A percentile compares a stretch with the other conserved stretches of the same genome.
Conservation (phyloP, 2,113 vertebrate genomes). For the Callocephalon fimbriatum region DNA sequence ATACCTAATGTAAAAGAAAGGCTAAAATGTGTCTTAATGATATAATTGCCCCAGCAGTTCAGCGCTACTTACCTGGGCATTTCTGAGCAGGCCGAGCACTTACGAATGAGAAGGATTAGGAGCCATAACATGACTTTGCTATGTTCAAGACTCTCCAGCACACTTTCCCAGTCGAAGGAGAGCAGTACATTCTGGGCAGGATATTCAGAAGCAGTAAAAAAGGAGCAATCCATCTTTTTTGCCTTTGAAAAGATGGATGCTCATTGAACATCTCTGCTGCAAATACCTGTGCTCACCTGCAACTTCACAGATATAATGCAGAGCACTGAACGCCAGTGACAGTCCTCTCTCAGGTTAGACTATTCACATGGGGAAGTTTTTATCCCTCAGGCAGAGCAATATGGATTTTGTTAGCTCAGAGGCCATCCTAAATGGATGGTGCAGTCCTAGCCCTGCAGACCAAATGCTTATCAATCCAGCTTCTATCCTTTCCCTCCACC, state of each 20-base stretch:
- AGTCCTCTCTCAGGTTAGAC: neutral
- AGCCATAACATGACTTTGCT: neutral
- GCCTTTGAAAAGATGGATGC: neutral
- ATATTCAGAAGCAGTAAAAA: neutral
- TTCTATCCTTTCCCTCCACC: neutral
- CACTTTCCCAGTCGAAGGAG: neutral
- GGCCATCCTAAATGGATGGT: neutral
- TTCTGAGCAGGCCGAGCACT: neutral
- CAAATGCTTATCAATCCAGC: neutral
- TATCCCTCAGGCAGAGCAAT: neutral
- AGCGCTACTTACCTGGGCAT: neutral
- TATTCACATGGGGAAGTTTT: accelerated
- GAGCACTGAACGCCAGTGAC: accelerated
- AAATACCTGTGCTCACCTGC: neutral
- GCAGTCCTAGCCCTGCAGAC: neutral
- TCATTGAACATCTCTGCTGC: neutral
- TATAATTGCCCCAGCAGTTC: neutral
- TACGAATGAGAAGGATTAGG: neutral
- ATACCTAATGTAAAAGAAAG: neutral
- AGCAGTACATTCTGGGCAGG: neutral
- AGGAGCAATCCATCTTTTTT: neutral
- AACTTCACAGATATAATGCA: neutral
- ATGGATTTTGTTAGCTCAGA: neutral
- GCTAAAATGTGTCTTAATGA: neutral
- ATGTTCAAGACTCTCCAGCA: neutral